Percentiles rank a stretch among this genome's conserved stretches.
These are phyloP conservation scores for Diploptera punctata DNA, from an alignment of 2,888 invertebrate species.

Conservation along the genomic window DNA sequence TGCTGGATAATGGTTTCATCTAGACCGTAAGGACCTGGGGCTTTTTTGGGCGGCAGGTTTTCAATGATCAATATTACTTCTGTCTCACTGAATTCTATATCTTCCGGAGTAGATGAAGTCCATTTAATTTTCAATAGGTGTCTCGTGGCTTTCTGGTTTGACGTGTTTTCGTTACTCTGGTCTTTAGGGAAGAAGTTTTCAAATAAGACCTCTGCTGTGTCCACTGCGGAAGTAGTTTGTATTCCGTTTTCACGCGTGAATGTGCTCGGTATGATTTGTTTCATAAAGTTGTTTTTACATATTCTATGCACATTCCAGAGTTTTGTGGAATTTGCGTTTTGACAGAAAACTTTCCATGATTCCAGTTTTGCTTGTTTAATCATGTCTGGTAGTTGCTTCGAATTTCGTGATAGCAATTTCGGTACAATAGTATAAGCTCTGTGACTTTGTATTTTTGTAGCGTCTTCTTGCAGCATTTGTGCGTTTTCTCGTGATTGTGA, in stretches of 20 bases:
- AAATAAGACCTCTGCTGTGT: background rate
- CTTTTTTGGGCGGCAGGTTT: background rate
- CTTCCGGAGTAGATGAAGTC: background rate
- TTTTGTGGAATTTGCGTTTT: background rate
- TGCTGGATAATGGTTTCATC: background rate
- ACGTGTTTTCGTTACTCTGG: background rate
- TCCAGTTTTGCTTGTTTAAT: slow-evolving; percentile 11
- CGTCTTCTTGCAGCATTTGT: background rate
- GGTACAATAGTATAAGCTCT: background rate
- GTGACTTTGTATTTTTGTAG: background rate
- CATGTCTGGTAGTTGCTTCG: background rate
- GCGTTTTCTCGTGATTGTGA: background rate
- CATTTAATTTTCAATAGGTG: background rate
- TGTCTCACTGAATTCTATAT: background rate
- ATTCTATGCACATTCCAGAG: background rate
- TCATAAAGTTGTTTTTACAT: background rate
- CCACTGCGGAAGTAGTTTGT: background rate
- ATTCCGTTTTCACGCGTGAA: background rate
- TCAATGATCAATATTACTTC: background rate
- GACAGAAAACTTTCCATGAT: background rate
- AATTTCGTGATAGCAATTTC: background rate
- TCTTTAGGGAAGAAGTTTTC: background rate
- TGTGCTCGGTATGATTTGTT: background rate
- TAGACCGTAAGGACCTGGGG: background rate
- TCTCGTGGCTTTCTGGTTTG: background rate